These are phyloP conservation scores for Neoascia interrupta DNA, from an alignment of 2,888 invertebrate genomes.

Conservation along the genomic window DNA sequence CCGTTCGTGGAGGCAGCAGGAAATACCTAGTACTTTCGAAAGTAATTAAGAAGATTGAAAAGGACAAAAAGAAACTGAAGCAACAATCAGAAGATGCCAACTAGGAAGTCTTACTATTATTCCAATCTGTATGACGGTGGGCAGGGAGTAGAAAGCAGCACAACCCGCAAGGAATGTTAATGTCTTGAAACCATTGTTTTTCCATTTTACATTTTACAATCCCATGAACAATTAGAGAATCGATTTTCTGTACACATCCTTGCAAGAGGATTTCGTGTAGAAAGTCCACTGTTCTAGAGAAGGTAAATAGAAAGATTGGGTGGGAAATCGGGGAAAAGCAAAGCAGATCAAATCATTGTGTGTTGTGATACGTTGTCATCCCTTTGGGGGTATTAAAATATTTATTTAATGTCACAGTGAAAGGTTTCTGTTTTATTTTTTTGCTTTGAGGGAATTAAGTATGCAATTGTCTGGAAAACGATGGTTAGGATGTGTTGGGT, in stretches of 20 bases:
- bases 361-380: slow-evolving; percentile 13
- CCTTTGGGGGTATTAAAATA: slow-evolving; percentile 21
- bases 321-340: neutral
- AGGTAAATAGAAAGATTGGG: neutral
- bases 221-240: slow-evolving; percentile 54
- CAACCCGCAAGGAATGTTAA: slow-evolving; percentile 10
- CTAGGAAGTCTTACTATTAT: slow-evolving; percentile 10
- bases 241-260: slow-evolving; percentile 45
- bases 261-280: neutral
- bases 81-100: slow-evolving; percentile 1
- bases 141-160: neutral
- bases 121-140: neutral
- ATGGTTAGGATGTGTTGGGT: neutral
- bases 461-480: neutral
- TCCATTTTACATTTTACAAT: slow-evolving; percentile 40
- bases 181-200: slow-evolving; percentile 26
- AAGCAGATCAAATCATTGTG: neutral
- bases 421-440: neutral
- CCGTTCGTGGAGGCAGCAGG: too few species aligned
- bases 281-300: neutral
- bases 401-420: slow-evolving; percentile 26
- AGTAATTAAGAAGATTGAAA: slow-evolving; percentile 35
- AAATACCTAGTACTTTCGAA: slow-evolving; percentile 26
- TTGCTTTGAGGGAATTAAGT: slow-evolving; percentile 23
- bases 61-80: neutral